These are phyloP conservation scores for Margaritifera margaritifera DNA, from an alignment of 2,888 invertebrate genomes.

Conservation along the genomic window DNA sequence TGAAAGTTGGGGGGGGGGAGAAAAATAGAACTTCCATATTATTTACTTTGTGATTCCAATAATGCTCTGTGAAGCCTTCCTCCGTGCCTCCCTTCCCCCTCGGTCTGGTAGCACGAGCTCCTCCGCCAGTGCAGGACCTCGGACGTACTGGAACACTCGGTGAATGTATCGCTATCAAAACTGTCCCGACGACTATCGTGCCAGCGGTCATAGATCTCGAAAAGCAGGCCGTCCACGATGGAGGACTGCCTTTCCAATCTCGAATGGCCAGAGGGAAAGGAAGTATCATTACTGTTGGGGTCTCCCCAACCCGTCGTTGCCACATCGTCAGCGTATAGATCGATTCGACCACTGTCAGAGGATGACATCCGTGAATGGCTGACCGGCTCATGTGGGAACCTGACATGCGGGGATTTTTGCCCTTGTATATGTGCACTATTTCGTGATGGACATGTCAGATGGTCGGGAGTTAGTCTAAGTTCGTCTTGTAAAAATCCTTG, in stretches of 20 bases:
- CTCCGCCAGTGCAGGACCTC: slow-evolving; percentile 58
- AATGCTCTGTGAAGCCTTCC: slow-evolving; percentile 51
- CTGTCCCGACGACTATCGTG: slow-evolving; percentile 63
- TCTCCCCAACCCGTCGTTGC: too few relatives aligned
- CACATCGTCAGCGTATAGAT: too few relatives aligned
- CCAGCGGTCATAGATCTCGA: slow-evolving; percentile 71
- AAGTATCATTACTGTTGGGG: too few relatives aligned
- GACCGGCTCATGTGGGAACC: too few relatives aligned
- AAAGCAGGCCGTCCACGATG: slow-evolving; percentile 69
- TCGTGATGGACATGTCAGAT: too few relatives aligned
- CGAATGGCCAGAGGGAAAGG: slow-evolving; percentile 7
- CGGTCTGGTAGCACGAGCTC: slow-evolving; percentile 32
- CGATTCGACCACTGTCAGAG: too few relatives aligned
- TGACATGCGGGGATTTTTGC: too few relatives aligned
- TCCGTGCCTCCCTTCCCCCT: slow-evolving; percentile 45
- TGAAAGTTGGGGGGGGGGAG: too few relatives aligned
- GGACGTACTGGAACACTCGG: slow-evolving; percentile 69
- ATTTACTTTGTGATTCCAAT: slow-evolving; percentile 65
- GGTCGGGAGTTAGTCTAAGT: too few relatives aligned
- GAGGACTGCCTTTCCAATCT: slow-evolving; percentile 50
- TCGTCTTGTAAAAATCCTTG: too few relatives aligned
- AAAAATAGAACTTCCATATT: neutral
- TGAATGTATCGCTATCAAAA: slow-evolving; percentile 71
- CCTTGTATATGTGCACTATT: too few relatives aligned
- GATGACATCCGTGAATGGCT: too few relatives aligned